Evolutionary conservation across 2,113 vertebrate genomes (phyloP).

Genomic region (Passer domesticus): DNA sequence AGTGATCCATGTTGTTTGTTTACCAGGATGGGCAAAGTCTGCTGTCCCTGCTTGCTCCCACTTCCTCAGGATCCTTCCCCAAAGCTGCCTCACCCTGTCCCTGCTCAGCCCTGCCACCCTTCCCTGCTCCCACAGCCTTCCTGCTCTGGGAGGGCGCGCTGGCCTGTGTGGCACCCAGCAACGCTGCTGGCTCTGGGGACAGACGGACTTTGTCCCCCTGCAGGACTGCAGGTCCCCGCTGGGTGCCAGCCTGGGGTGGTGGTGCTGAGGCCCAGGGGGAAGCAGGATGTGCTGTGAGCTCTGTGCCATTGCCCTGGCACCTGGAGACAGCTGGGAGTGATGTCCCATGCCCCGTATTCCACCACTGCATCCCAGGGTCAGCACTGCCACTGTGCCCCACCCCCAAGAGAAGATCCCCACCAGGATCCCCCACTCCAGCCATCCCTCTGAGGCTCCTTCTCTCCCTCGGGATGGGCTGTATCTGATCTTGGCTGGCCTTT

Average conservation of each 20-base stretch:
- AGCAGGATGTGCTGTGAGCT: neutral
- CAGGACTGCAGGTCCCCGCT: accelerated
- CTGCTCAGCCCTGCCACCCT: neutral
- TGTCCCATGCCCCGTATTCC: neutral
- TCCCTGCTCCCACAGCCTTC: neutral
- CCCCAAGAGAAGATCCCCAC: accelerated
- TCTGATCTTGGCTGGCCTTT: neutral
- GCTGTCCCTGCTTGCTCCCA: neutral
- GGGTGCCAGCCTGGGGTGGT: accelerated
- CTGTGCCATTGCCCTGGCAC: neutral
- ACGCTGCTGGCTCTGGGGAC: too few species aligned
- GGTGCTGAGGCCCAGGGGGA: neutral
- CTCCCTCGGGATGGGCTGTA: neutral
- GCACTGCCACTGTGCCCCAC: neutral
- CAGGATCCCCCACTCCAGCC: neutral
- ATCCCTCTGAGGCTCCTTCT: neutral
- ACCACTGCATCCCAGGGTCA: neutral
- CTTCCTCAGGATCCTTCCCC: neutral
- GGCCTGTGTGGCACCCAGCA: neutral
- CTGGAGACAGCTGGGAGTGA: neutral
- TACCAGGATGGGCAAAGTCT: slow-evolving; percentile 39
- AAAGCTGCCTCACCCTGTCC: neutral
- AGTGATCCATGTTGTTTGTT: slow-evolving; percentile 22
- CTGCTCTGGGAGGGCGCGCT: neutral
- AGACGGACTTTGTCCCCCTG: neutral